Percentiles rank a stretch among this genome's conserved stretches.
Evolutionary conservation across 2,888 invertebrate species (phyloP).

Genomic region (Lamproptera curius): DNA sequence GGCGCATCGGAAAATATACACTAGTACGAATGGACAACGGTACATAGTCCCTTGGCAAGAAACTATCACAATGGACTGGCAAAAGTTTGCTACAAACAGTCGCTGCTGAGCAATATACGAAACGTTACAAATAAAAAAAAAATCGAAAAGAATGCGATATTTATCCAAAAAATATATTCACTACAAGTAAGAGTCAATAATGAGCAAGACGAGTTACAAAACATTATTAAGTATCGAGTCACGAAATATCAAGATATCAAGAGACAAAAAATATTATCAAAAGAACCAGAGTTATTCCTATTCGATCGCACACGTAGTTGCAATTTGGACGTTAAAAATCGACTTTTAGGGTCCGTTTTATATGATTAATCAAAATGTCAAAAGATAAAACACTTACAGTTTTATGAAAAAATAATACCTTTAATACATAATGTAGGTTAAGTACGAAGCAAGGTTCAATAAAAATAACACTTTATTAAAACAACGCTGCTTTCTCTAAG

Average conservation of each 20-base stretch:
- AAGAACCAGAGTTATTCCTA: not conserved
- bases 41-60: constrained; percentile 63
- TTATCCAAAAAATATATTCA: not conserved
- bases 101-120: constrained; percentile 36
- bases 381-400: too few species aligned
- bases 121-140: too few species aligned
- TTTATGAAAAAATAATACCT: too few species aligned
- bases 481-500: too few species aligned
- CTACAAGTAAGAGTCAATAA: not conserved
- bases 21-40: constrained; percentile 27
- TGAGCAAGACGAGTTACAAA: constrained; percentile 27
- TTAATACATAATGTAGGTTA: too few species aligned
- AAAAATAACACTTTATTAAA: too few species aligned
- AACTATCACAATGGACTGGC: constrained; percentile 55
- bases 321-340: not conserved
- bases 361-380: not conserved
- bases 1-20: constrained; percentile 44
- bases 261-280: not conserved
- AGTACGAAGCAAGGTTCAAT: too few species aligned
- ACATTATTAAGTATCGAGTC: not conserved
- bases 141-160: not conserved
- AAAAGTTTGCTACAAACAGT: constrained; percentile 2
- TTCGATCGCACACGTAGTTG: constrained; percentile 1
- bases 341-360: not conserved
- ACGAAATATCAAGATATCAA: not conserved